Percentiles rank a stretch among this genome's conserved stretches.
Conservation (phyloP, 2,888 invertebrate species). For the Catonia carolina region DNA sequence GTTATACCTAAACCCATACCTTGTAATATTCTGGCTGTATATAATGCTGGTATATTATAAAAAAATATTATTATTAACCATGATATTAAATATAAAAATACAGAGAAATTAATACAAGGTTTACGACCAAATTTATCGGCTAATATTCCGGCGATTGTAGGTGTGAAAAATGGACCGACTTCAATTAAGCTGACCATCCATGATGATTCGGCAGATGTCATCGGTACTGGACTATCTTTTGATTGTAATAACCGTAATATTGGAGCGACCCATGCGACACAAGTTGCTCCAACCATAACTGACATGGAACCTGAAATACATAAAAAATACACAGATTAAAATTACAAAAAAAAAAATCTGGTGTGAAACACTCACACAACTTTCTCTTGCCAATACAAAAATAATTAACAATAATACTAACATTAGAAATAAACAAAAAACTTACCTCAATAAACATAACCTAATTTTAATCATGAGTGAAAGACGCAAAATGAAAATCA, state of each 20-base stretch:
- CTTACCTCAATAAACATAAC: no score
- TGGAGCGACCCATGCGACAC: constrained; percentile 16
- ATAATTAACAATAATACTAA: no score
- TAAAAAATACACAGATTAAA: not conserved
- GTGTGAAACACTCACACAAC: no score
- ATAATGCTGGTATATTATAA: not conserved
- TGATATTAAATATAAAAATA: constrained; percentile 9
- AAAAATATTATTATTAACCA: not conserved
- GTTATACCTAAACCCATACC: constrained; percentile 9
- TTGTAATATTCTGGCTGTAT: constrained; percentile 7
- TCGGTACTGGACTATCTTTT: constrained; percentile 17
- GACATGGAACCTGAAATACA: constrained; percentile 15
- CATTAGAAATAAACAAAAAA: no score
- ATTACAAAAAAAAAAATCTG: no score
- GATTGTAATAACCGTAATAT: constrained; percentile 7
- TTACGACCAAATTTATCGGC: constrained; percentile 15
- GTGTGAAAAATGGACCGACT: not conserved
- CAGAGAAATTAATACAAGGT: constrained; percentile 9
- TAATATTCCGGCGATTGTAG: not conserved
- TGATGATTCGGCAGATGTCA: constrained; percentile 15
- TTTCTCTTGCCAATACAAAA: no score
- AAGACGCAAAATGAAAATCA: no score
- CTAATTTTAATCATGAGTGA: no score
- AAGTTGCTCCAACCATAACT: constrained; percentile 5
- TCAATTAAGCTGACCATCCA: constrained; percentile 19